These are phyloP conservation scores for Channallabes apus DNA, from an alignment of 2,797 vertebrate genomes.

Conservation along the genomic window DNA sequence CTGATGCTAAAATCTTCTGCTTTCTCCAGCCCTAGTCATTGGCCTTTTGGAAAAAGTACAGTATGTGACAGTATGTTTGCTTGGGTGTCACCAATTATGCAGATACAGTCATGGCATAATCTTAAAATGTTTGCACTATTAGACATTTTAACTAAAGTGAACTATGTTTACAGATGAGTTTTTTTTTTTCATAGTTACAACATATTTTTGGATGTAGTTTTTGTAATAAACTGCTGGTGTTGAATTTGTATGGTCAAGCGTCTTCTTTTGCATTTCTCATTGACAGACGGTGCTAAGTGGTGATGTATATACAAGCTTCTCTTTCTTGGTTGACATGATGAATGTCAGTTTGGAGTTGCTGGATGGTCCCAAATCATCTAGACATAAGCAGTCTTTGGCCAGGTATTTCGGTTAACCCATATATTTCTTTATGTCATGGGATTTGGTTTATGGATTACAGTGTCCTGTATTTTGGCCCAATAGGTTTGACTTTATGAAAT, in stretches of 20 bases:
- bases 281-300: slow-evolving; percentile 91
- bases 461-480: background rate
- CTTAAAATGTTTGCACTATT: background rate
- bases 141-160: background rate
- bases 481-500: slow-evolving; percentile 98
- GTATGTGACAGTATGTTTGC: background rate
- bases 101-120: background rate
- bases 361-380: slow-evolving; percentile 73
- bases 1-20: background rate
- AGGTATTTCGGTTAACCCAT: slow-evolving; percentile 67
- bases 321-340: slow-evolving; percentile 93
- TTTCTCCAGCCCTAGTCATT: too few relatives aligned
- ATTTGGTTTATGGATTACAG: background rate
- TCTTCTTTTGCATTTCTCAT: background rate
- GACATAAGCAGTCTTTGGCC: slow-evolving; percentile 79
- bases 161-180: too few relatives aligned
- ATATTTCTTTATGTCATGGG: slow-evolving; percentile 1
- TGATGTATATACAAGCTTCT: slow-evolving; percentile 88
- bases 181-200: background rate
- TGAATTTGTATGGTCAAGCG: background rate
- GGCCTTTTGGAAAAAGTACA: background rate
- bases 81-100: background rate
- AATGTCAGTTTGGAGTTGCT: slow-evolving; percentile 93
- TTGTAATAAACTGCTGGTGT: background rate
- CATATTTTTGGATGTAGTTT: background rate